Evolutionary conservation across 1,140 invertebrate species (phyloP).

Genomic region (Lepidurus packardi): DNA sequence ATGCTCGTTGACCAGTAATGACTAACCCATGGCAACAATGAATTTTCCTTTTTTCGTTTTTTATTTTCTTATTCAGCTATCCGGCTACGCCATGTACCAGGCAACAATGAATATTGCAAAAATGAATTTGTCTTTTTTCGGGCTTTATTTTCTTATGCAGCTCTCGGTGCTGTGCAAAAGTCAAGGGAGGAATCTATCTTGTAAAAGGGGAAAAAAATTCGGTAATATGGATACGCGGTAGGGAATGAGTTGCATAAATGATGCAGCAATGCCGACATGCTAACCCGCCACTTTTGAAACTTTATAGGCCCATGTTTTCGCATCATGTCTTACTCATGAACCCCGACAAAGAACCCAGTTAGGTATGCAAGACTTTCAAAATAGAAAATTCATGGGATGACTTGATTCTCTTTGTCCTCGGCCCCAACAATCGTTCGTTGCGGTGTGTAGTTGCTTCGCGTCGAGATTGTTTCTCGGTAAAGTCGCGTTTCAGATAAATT

Average conservation of each 20-base stretch:
- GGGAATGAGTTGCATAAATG: neutral
- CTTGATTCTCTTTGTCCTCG: neutral
- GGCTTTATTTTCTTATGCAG: neutral
- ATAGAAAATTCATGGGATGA: neutral
- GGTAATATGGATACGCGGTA: neutral
- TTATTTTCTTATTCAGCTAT: neutral
- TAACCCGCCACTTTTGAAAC: neutral
- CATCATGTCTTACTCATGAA: neutral
- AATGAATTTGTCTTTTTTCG: neutral
- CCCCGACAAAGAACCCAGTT: too few relatives aligned
- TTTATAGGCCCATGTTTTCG: neutral
- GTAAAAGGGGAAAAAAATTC: neutral
- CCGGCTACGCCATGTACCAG: neutral
- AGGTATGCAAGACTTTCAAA: neutral
- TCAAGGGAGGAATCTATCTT: neutral
- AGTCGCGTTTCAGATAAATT: neutral
- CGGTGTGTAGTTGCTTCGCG: neutral
- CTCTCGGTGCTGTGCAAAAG: neutral
- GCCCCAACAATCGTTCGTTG: neutral
- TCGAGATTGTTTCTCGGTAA: neutral
- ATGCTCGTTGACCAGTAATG: neutral
- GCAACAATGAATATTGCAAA: neutral
- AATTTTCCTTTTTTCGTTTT: neutral
- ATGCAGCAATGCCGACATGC: neutral
- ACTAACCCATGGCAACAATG: constrained; percentile 1